A percentile compares a stretch with the other conserved stretches of the same genome.
Conservation (phyloP, 2,797 vertebrate genomes). For the Monodelphis domestica region DNA sequence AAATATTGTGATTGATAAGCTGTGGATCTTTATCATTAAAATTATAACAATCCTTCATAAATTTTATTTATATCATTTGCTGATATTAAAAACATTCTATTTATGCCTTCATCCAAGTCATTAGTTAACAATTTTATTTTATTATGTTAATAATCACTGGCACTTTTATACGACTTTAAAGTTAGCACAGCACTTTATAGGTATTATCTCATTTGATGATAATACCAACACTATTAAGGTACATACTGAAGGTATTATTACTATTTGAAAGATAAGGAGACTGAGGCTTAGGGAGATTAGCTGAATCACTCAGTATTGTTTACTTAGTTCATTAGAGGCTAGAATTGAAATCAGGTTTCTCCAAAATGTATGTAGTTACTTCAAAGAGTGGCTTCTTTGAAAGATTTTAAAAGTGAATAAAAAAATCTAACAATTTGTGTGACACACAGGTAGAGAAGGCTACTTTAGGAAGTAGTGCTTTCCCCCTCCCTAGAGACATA, state of each 20-base stretch:
- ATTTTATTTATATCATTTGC: background rate
- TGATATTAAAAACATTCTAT: background rate
- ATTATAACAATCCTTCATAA: background rate
- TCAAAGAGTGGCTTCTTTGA: background rate
- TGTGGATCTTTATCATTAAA: background rate
- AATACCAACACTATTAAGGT: background rate
- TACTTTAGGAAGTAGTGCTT: background rate
- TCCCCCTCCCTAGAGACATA: background rate
- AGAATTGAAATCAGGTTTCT: background rate
- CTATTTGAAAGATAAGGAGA: background rate
- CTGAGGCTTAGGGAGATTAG: background rate
- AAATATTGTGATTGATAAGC: background rate
- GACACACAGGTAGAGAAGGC: background rate
- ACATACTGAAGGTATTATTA: background rate
- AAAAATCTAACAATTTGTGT: background rate
- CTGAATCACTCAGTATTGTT: background rate
- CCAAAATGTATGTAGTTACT: background rate
- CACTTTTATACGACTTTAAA: background rate
- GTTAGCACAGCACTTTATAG: background rate
- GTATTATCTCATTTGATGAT: background rate
- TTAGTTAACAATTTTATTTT: background rate
- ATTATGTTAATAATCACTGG: background rate
- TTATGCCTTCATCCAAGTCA: background rate
- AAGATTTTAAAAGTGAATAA: background rate
- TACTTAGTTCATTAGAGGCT: background rate